Percentiles rank a stretch among this genome's conserved stretches.
Conservation (phyloP, 2,797 vertebrate species). For the Threskiornis aethiopicus region DNA sequence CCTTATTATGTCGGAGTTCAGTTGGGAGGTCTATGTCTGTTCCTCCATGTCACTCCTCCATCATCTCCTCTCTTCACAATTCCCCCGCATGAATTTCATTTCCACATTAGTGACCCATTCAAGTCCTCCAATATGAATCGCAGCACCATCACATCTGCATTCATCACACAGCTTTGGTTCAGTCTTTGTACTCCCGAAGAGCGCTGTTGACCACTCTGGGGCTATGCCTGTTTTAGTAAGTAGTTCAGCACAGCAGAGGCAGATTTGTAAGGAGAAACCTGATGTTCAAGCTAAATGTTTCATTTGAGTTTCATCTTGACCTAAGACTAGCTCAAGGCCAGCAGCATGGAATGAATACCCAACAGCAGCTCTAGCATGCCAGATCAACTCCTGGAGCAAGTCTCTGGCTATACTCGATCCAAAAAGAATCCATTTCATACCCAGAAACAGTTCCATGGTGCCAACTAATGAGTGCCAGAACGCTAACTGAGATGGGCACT, state of each 20-base stretch:
- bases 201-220: background rate
- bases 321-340: background rate
- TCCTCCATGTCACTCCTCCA: background rate
- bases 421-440: background rate
- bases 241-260: background rate
- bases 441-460: background rate
- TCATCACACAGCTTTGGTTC: background rate
- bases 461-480: background rate
- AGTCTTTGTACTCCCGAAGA: background rate
- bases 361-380: background rate
- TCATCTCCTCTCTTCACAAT: background rate
- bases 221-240: background rate
- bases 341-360: background rate
- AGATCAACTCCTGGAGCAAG: background rate
- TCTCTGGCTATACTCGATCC: background rate
- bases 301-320: background rate
- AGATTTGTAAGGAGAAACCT: background rate
- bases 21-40: background rate
- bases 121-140: background rate
- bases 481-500: background rate
- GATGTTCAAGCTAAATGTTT: background rate
- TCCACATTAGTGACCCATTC: background rate
- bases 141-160: background rate
- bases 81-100: background rate
- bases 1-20: background rate